Conservation (phyloP, 1,140 invertebrate genomes). For the Rhagoletis pomonella region DNA sequence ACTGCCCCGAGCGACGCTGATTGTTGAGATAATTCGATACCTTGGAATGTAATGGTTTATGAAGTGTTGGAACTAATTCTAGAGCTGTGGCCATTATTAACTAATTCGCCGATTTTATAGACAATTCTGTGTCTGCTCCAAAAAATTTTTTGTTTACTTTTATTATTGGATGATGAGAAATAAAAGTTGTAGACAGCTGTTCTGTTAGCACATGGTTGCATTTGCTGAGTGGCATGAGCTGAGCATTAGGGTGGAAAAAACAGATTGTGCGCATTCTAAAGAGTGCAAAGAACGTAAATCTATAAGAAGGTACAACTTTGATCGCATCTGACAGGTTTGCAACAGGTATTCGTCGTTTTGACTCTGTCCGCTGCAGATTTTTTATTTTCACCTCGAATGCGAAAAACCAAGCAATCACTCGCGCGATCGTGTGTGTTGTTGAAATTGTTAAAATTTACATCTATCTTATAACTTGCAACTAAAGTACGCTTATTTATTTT, state of each 20-base stretch:
- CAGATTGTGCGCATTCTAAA: not conserved
- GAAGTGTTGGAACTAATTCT: slow-evolving; percentile 57
- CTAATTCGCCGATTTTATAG: not conserved
- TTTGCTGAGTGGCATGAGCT: not conserved
- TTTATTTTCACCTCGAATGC: no score
- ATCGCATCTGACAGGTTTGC: no score
- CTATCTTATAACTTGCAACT: no score
- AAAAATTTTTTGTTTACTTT: slow-evolving; percentile 26
- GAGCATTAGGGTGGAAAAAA: not conserved
- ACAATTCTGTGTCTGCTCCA: not conserved
- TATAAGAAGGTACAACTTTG: no score
- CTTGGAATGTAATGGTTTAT: slow-evolving; percentile 70
- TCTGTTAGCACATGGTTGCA: not conserved
- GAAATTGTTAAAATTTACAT: no score
- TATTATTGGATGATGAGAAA: not conserved
- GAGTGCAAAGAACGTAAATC: no score
- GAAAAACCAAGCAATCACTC: no score
- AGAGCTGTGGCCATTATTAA: slow-evolving; percentile 13
- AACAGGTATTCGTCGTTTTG: no score
- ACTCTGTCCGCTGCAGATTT: no score
- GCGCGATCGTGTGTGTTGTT: no score
- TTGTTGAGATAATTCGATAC: slow-evolving; percentile 71
- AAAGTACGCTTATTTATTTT: no score
- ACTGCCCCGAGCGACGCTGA: slow-evolving; percentile 66
- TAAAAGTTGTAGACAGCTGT: slow-evolving; percentile 9